Evolutionary conservation across 2,888 invertebrate species (phyloP).

Genomic region (Drosophila borborema): DNA sequence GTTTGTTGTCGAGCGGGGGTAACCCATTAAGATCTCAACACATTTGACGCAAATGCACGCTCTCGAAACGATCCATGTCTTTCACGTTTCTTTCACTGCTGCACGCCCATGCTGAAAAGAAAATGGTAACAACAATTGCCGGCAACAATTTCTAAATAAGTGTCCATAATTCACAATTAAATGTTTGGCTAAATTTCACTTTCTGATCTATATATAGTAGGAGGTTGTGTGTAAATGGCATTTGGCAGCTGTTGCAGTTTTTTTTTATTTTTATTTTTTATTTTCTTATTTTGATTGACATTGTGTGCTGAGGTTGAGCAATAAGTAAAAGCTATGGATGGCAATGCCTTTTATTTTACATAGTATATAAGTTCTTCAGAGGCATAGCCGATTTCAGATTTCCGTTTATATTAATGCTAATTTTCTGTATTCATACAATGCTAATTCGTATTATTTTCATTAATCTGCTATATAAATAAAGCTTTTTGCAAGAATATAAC

Average conservation of each 20-base stretch:
- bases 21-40: conserved; percentile 34
- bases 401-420: too few relatives aligned
- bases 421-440: too few relatives aligned
- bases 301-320: not conserved
- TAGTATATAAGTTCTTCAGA: not conserved
- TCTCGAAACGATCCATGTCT: conserved; percentile 22
- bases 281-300: conserved; percentile 1
- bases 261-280: not conserved
- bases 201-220: conserved; percentile 24
- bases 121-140: conserved; percentile 7
- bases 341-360: not conserved
- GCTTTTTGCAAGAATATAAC: too few relatives aligned
- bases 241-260: not conserved
- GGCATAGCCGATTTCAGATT: not conserved
- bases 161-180: conserved; percentile 49
- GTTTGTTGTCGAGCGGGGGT: conserved; percentile 16
- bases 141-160: conserved; percentile 18
- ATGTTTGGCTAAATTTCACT: conserved; percentile 41
- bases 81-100: conserved; percentile 14
- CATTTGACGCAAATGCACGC: conserved; percentile 36
- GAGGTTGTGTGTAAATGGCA: not conserved
- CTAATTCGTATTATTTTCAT: too few relatives aligned
- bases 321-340: not conserved
- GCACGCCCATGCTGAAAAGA: not conserved
- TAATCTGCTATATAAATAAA: too few relatives aligned